phyloP scores from a whole-genome alignment of 2,888 invertebrate species.

The Sminthurinus aureus region DNA sequence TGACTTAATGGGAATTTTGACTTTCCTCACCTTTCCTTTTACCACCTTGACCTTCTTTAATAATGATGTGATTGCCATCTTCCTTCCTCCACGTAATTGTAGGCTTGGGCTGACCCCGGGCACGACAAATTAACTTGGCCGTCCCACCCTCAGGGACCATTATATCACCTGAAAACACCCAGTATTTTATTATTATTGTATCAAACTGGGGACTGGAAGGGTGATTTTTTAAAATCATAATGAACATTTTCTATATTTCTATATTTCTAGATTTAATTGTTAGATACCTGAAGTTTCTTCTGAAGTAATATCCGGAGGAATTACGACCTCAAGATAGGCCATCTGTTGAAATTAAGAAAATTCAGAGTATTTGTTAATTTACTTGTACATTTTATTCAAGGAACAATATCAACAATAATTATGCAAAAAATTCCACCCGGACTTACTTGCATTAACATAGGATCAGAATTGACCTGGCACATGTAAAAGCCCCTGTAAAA shows the following conservation, averaged over 20 bases:
- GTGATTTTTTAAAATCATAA: too few species aligned
- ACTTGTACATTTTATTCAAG: too few species aligned
- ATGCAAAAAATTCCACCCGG: too few species aligned
- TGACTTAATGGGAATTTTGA: not conserved
- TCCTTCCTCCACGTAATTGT: conserved; percentile 86
- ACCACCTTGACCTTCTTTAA: conserved; percentile 75
- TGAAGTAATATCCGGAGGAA: conserved; percentile 87
- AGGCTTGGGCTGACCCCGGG: conserved; percentile 83
- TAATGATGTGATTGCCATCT: conserved; percentile 82
- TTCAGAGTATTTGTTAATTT: not conserved
- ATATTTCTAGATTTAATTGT: too few species aligned
- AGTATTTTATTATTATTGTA: too few species aligned
- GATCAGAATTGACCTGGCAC: conserved; percentile 95
- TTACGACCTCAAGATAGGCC: conserved; percentile 88
- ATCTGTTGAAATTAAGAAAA: conserved; percentile 67
- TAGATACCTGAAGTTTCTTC: conserved; percentile 81
- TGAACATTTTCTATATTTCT: too few species aligned
- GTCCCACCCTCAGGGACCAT: conserved; percentile 94
- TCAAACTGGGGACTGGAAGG: too few species aligned
- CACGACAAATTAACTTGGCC: conserved; percentile 85
- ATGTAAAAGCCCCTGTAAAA: conserved; percentile 75
- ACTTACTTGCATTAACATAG: conserved; percentile 91
- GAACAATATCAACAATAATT: too few species aligned
- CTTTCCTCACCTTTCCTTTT: conserved; percentile 75
- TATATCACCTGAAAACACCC: conserved; percentile 73